These are phyloP conservation scores for Thelohanellus kitauei DNA, from an alignment of 30 jellyfish, hydroid and myxozoan genomes.

Conservation along the genomic window DNA sequence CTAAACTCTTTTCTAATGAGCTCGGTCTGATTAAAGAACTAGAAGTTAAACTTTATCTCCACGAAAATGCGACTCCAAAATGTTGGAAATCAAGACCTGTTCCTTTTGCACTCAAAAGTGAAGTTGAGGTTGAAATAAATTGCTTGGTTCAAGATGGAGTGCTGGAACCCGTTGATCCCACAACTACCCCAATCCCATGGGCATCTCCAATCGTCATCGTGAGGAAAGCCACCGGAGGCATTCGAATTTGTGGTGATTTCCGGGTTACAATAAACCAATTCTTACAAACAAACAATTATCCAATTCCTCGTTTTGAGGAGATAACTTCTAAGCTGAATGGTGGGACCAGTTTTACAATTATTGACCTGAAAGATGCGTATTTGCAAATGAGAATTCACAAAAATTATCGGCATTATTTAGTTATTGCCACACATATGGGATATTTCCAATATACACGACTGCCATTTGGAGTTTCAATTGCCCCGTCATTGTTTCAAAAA, in stretches of 20 bases:
- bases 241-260: constrained; percentile 15
- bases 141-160: constrained; percentile 6
- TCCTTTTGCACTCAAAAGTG: constrained; percentile 1
- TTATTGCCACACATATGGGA: too few species aligned
- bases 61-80: constrained; percentile 4
- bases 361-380: too few species aligned
- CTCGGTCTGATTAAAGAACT: constrained; percentile 6
- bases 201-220: constrained; percentile 14
- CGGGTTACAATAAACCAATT: constrained; percentile 9
- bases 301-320: too few species aligned
- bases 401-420: too few species aligned
- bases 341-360: too few species aligned
- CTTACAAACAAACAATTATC: too few species aligned
- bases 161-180: constrained; percentile 5
- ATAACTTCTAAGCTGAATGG: too few species aligned
- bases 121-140: constrained; percentile 6
- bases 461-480: constrained; percentile 18
- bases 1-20: too few species aligned
- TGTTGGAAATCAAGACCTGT: constrained; percentile 12
- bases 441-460: constrained; percentile 10
- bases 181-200: constrained; percentile 6
- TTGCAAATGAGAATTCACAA: too few species aligned
- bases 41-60: constrained; percentile 3
- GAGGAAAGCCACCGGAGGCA: constrained; percentile 6
- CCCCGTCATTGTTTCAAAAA: constrained; percentile 17